These are phyloP conservation scores for Exaiptasia diaphana DNA, from an alignment of 64 coral and sea anemone genomes.

Conservation along the genomic window DNA sequence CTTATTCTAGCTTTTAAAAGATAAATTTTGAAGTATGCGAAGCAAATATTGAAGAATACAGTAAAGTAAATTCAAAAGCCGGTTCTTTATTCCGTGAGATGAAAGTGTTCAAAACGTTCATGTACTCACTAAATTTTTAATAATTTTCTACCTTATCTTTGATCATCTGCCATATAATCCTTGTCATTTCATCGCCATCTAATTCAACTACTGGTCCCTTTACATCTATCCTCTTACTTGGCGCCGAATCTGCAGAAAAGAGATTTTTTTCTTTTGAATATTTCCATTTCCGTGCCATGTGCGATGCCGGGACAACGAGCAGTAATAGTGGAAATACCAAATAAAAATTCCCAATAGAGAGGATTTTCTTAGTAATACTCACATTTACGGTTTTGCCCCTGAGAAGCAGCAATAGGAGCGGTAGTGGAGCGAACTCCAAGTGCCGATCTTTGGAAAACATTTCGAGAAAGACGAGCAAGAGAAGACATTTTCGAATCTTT, in stretches of 20 bases:
- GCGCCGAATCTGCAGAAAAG: conserved; percentile 41
- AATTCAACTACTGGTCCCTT: conserved; percentile 90
- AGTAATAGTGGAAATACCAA: too few species aligned
- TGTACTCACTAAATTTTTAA: not conserved
- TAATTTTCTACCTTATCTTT: conserved; percentile 77
- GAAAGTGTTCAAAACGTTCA: not conserved
- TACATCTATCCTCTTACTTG: conserved; percentile 69
- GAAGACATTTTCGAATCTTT: conserved; percentile 46
- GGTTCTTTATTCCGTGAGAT: too few species aligned
- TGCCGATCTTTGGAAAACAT: conserved; percentile 18
- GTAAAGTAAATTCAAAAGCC: too few species aligned
- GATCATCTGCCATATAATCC: conserved; percentile 98
- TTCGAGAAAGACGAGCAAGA: conserved; percentile 45
- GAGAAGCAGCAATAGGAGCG: conserved; percentile 13
- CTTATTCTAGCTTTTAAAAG: too few species aligned
- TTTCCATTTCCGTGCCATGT: not conserved
- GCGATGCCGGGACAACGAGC: not conserved
- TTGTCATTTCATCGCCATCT: conserved; percentile 98
- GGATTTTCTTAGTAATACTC: too few species aligned
- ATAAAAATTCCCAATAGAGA: too few species aligned
- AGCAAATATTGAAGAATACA: too few species aligned
- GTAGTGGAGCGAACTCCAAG: conserved; percentile 23
- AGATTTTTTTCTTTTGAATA: not conserved
- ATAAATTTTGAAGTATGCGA: too few species aligned
- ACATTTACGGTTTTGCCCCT: conserved; percentile 58